Percentiles rank a stretch among this genome's conserved stretches.
Conservation (phyloP, 2,113 vertebrate genomes). For the Athene noctua region DNA sequence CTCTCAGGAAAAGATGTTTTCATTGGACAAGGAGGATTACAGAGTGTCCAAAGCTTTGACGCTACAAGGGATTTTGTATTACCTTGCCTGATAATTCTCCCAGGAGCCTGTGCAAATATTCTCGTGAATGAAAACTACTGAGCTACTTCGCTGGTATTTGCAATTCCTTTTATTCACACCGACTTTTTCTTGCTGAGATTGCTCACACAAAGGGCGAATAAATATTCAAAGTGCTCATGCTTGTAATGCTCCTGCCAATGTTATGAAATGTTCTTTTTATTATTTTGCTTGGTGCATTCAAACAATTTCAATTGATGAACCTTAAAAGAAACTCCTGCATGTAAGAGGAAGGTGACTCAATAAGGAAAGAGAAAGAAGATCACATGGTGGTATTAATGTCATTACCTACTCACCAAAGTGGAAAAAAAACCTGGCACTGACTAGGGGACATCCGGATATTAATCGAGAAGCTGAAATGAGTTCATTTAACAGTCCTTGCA, state of each 20-base stretch:
- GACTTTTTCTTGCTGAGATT: slow-evolving; percentile 17
- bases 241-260: background rate
- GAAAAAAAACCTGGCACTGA: background rate
- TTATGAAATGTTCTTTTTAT: slow-evolving; percentile 8
- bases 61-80: slow-evolving; percentile 6
- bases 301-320: background rate
- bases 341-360: background rate
- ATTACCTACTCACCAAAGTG: background rate
- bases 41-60: background rate
- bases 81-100: background rate
- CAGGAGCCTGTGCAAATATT: slow-evolving; percentile 23
- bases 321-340: background rate
- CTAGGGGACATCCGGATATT: background rate
- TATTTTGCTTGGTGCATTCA: background rate
- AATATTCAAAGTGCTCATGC: slow-evolving; percentile 32
- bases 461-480: background rate
- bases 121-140: background rate
- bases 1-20: background rate
- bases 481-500: background rate
- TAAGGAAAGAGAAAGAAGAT: background rate
- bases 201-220: slow-evolving; percentile 36
- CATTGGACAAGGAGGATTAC: background rate
- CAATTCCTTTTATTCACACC: slow-evolving; percentile 19
- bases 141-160: background rate
- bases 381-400: background rate